Percentiles rank a stretch among this genome's conserved stretches.
Conservation (phyloP, 2,888 invertebrate species). For the Argyra leucocephala region DNA sequence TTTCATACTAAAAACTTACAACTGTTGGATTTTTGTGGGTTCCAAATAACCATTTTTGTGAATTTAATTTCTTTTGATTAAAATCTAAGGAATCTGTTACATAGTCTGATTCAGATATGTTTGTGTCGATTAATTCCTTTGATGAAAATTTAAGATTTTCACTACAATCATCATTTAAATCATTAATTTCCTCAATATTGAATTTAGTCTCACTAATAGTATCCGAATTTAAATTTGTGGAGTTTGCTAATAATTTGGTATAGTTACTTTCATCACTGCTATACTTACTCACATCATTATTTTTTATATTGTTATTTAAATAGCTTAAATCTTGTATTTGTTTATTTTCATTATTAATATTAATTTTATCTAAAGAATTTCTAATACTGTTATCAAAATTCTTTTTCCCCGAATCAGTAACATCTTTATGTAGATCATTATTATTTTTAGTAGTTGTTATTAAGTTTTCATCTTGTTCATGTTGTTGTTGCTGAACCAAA, state of each 20-base stretch:
- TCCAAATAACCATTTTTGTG: constrained; percentile 39
- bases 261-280: constrained; percentile 10
- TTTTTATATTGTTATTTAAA: neutral
- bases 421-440: neutral
- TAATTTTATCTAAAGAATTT: constrained; percentile 2
- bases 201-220: neutral
- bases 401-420: neutral
- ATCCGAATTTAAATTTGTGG: neutral
- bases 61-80: constrained; percentile 6
- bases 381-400: neutral
- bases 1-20: constrained; percentile 22
- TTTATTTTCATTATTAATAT: constrained; percentile 9
- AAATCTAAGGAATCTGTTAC: neutral
- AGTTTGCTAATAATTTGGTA: neutral
- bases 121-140: neutral
- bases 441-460: neutral
- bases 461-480: neutral
- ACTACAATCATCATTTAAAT: neutral
- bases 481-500: neutral
- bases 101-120: neutral
- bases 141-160: neutral
- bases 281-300: constrained; percentile 8
- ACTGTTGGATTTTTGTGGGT: constrained; percentile 42
- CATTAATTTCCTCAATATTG: neutral
- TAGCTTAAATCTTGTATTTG: neutral